Base-by-base conservation (phyloP, 1,140 invertebrate species). In the Patella vulgata region DNA sequence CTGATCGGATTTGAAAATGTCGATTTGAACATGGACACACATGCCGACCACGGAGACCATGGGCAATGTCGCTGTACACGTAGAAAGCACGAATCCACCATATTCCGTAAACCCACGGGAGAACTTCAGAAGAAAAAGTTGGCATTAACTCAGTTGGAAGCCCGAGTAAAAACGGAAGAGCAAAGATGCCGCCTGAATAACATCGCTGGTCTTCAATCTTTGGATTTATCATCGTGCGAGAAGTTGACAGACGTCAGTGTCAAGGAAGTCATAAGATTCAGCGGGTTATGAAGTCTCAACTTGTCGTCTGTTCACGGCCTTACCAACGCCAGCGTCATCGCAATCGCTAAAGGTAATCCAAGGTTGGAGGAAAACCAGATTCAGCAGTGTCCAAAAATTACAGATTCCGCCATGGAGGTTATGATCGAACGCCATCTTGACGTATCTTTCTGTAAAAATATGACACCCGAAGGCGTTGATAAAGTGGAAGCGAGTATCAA, bases 161-260 rank as follows among this genome's bases (percentile, higher is more conserved):
- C 89, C 75, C 87, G 86, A 42, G 59, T 73, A 77, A 53, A 76
- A 82, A 70, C 85, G 85, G 85, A 83, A 27, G 82, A 82, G 21
- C 67, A 75, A 28, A 83, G 83, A 8, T 88, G 87, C 71, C 88
- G 88, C 14, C 82, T 91, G 46, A 86, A 85, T 23, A 83, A 75
- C 23, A 63, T 82, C 44, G 59, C 54, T 59, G 72, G 87, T 17
- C 81, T 92, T 3, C 83, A 74, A 58, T 82, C 87, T 40, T 79
- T 92, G 3, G 87, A 91, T 77, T 77, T 92, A 6, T 87, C 87
- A 47, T 86, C 87, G 2, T 92, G 91, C 73, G 89, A 88, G 64
- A 87, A 86, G 73, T 87, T 92, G 14, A 90, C 89, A 31, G 90
- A 92, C 83, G 87, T 90, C 4, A 90, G 90, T 63, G 70, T 92